Evolutionary conservation across 2,113 vertebrate genomes (phyloP).

Genomic region (Mola mola): DNA sequence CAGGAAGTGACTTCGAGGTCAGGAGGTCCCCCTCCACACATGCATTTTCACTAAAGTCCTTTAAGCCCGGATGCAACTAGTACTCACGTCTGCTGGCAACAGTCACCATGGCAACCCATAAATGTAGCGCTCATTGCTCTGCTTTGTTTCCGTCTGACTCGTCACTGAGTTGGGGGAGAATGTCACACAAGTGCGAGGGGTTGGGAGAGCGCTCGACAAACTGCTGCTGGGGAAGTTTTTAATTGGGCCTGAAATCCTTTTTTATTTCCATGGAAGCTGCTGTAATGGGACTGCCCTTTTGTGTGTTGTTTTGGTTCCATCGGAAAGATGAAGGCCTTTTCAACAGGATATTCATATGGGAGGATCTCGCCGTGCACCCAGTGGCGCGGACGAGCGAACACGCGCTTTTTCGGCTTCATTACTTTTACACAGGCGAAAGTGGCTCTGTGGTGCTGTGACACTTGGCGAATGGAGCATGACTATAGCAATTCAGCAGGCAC

Average conservation of each 20-base stretch:
- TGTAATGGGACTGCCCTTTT: slow-evolving; percentile 43
- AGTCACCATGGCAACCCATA: slow-evolving; percentile 67
- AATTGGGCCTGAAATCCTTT: slow-evolving; percentile 57
- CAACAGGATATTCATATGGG: slow-evolving; percentile 46
- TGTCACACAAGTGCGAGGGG: slow-evolving; percentile 28
- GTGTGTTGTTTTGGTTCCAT: slow-evolving; percentile 28
- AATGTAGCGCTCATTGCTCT: slow-evolving; percentile 33
- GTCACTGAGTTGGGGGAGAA: slow-evolving; percentile 33
- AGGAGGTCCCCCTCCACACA: slow-evolving; percentile 14
- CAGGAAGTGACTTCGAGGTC: slow-evolving; percentile 3
- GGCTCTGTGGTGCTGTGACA: slow-evolving; percentile 42
- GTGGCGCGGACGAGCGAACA: slow-evolving; percentile 18
- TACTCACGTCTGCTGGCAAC: slow-evolving; percentile 40
- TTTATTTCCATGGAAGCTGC: slow-evolving; percentile 13
- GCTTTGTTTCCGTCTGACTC: slow-evolving; percentile 30
- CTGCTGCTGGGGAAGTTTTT: slow-evolving; percentile 60
- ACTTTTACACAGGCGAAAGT: slow-evolving; percentile 62
- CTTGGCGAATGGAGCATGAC: slow-evolving; percentile 33
- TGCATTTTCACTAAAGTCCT: slow-evolving; percentile 56
- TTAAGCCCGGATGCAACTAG: slow-evolving; percentile 43
- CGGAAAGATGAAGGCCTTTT: slow-evolving; percentile 54
- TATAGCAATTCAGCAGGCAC: slow-evolving; percentile 22
- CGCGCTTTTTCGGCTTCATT: slow-evolving; percentile 60
- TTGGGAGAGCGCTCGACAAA: slow-evolving; percentile 21
- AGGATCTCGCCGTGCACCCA: slow-evolving; percentile 10